Percentiles rank a stretch among this genome's conserved stretches.
phyloP scores from a whole-genome alignment of 2,113 vertebrate genomes.

The Malurus alboscapulatus region DNA sequence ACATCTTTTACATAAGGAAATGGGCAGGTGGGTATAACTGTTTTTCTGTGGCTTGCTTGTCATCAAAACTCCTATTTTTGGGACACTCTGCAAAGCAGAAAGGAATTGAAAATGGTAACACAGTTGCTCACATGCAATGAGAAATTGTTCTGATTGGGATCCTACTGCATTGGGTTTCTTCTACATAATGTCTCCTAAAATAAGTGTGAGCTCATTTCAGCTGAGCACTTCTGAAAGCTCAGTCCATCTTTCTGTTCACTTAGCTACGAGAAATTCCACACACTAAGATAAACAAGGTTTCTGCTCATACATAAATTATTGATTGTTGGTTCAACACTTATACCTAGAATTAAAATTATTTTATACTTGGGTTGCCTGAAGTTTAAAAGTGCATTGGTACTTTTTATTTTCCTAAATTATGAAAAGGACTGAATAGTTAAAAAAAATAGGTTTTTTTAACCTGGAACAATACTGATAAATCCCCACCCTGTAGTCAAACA shows the following conservation, averaged over 20 bases:
- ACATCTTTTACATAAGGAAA: slow-evolving; percentile 14
- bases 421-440: neutral
- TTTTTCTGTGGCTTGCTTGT: neutral
- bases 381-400: neutral
- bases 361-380: neutral
- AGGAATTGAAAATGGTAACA: slow-evolving; percentile 17
- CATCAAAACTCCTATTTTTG: neutral
- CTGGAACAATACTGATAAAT: neutral
- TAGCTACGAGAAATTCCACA: neutral
- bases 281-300: neutral
- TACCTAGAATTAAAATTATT: neutral
- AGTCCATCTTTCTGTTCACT: neutral
- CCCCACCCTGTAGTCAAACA: neutral
- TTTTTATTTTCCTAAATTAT: neutral
- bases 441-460: neutral
- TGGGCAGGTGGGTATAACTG: neutral
- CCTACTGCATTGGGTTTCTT: neutral
- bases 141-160: neutral
- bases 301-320: neutral
- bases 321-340: neutral
- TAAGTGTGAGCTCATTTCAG: neutral
- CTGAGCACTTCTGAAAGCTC: neutral
- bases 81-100: neutral
- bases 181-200: neutral
- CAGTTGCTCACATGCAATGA: neutral